phyloP scores from a whole-genome alignment of 2,797 vertebrate genomes.

The Oreonectes daqikongensis region DNA sequence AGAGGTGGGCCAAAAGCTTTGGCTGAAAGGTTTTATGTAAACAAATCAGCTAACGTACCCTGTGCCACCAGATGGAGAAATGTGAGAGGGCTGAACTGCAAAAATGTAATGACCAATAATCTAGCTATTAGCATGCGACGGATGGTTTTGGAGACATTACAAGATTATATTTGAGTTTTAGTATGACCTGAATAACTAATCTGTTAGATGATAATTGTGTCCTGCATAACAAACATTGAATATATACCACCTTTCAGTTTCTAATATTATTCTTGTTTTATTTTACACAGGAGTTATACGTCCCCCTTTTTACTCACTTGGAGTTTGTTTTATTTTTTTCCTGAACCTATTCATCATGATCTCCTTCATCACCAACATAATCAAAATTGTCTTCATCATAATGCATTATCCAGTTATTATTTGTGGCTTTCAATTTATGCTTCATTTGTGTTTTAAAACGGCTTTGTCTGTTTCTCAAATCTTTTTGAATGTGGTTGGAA shows the following conservation, averaged over 20 bases:
- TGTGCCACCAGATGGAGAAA: conserved; percentile 33
- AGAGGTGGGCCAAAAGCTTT: conserved; percentile 47
- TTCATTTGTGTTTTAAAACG: background rate
- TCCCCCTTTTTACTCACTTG: conserved; percentile 28
- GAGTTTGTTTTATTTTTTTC: conserved; percentile 16
- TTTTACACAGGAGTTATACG: conserved; percentile 52
- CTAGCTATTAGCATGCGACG: conserved; percentile 18
- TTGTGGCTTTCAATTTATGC: conserved; percentile 15
- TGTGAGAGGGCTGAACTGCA: background rate
- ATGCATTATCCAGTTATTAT: conserved; percentile 4
- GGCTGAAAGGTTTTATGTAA: conserved; percentile 37
- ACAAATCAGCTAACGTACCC: conserved; percentile 51
- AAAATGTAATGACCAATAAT: conserved; percentile 19
- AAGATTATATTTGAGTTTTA: conserved; percentile 9
- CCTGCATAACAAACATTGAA: background rate
- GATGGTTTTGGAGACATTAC: conserved; percentile 14
- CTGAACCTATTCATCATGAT: conserved; percentile 1
- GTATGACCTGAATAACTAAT: conserved; percentile 8
- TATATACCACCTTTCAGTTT: background rate
- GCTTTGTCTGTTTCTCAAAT: background rate
- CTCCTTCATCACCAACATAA: conserved; percentile 13
- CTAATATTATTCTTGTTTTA: conserved; percentile 37
- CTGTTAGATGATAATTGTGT: background rate
- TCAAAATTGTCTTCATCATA: background rate
- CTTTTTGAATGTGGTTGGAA: conserved; percentile 5